Evolutionary conservation across 2,113 vertebrate genomes (phyloP).

Genomic region (Pseudorasbora parva): DNA sequence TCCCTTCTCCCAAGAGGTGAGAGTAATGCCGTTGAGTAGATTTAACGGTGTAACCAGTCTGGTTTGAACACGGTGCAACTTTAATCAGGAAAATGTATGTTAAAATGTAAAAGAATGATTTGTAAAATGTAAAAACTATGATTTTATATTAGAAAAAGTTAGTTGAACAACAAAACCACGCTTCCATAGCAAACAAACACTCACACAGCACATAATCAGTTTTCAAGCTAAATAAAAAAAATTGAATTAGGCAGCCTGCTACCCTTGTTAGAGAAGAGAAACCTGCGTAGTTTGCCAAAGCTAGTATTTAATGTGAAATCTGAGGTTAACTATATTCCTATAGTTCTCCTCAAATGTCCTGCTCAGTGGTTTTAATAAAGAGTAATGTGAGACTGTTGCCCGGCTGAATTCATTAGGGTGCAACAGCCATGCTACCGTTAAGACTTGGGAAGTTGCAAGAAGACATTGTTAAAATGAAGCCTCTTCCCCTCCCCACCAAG

Average conservation of each 20-base stretch:
- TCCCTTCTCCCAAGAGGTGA: slow-evolving; percentile 12
- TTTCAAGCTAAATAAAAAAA: slow-evolving; percentile 58
- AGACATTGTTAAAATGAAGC: slow-evolving; percentile 46
- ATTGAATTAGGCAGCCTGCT: slow-evolving; percentile 60
- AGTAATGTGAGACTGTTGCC: not conserved
- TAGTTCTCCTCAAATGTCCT: not conserved
- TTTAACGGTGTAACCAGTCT: slow-evolving; percentile 63
- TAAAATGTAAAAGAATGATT: not conserved
- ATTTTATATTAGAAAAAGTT: not conserved
- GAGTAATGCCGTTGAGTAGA: slow-evolving; percentile 43
- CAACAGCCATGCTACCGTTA: not conserved
- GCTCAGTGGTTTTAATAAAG: not conserved
- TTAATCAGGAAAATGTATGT: not conserved
- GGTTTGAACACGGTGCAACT: slow-evolving; percentile 61
- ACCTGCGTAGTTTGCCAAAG: not conserved
- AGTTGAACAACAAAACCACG: not conserved
- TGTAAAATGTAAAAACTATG: not conserved
- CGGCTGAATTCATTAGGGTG: not conserved
- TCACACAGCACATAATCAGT: slow-evolving; percentile 47
- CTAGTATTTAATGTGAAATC: not conserved
- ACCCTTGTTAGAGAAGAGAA: slow-evolving; percentile 44
- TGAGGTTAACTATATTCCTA: slow-evolving; percentile 6
- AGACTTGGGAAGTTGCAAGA: slow-evolving; percentile 22
- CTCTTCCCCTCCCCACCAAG: slow-evolving; percentile 20
- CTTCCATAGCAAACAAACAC: slow-evolving; percentile 2